Evolutionary conservation across 2,797 vertebrate species (phyloP).

Genomic region (Anabacerthia variegaticeps): DNA sequence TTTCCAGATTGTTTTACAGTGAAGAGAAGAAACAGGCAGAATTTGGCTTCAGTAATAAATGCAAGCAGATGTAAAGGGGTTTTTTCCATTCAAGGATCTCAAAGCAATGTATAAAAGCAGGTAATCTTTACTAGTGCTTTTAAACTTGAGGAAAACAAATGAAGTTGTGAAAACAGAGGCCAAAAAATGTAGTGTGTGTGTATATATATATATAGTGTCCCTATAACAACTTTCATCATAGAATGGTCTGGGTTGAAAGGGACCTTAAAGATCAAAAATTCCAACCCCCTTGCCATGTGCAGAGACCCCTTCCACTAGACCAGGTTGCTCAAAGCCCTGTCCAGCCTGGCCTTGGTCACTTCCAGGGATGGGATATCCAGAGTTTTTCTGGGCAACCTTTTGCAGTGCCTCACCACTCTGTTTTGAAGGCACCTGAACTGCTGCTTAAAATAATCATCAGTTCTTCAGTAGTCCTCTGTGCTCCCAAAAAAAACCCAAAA

Average conservation of each 20-base stretch:
- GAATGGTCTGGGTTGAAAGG: not conserved
- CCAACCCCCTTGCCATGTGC: not conserved
- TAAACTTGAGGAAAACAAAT: not conserved
- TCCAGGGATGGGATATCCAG: not conserved
- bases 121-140: not conserved
- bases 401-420: not conserved
- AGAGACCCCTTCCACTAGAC: not conserved
- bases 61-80: not conserved
- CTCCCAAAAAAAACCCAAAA: not conserved
- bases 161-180: not conserved
- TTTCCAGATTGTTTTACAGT: not conserved
- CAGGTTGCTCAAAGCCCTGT: not conserved
- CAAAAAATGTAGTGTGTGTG: rapidly evolving
- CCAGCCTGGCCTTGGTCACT: not conserved
- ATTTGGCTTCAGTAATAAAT: not conserved
- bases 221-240: not conserved
- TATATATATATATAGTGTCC: not conserved
- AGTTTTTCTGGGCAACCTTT: not conserved
- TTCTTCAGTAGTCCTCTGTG: not conserved
- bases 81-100: not conserved
- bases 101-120: not conserved
- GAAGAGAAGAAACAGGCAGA: not conserved
- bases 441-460: not conserved
- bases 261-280: not conserved
- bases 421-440: not conserved